Conservation (phyloP, 2,797 vertebrate species). For the Notamacropus eugenii region DNA sequence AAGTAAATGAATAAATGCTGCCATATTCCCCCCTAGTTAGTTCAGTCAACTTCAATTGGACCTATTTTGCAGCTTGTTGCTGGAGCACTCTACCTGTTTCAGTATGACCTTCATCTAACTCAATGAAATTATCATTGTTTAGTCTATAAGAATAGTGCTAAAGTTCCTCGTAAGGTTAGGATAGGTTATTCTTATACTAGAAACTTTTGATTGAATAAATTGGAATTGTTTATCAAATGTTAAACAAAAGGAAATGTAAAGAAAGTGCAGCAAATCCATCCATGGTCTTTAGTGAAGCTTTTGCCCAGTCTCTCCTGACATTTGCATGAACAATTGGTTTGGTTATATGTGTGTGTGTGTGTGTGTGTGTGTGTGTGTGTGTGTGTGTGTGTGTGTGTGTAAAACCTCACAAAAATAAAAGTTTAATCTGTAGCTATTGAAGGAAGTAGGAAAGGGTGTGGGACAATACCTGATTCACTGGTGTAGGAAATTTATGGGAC, state of each 20-base stretch:
- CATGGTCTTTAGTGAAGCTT: background rate
- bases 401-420: background rate
- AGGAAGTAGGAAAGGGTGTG: background rate
- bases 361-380: too few relatives aligned
- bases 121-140: slow-evolving; percentile 29
- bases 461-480: background rate
- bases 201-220: slow-evolving; percentile 3
- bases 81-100: background rate
- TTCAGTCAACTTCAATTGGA: background rate
- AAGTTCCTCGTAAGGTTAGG: slow-evolving; percentile 24
- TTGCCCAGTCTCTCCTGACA: background rate
- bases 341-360: background rate
- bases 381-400: too few relatives aligned
- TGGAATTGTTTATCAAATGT: background rate
- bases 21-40: background rate
- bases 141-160: background rate
- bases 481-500: background rate
- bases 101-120: background rate
- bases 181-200: slow-evolving; percentile 9
- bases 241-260: too few relatives aligned
- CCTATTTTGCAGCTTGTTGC: background rate
- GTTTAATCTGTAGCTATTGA: background rate
- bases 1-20: background rate
- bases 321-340: background rate
- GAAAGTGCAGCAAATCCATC: background rate